Conservation (phyloP, 2,113 vertebrate genomes). For the Vulpes ferrilata region DNA sequence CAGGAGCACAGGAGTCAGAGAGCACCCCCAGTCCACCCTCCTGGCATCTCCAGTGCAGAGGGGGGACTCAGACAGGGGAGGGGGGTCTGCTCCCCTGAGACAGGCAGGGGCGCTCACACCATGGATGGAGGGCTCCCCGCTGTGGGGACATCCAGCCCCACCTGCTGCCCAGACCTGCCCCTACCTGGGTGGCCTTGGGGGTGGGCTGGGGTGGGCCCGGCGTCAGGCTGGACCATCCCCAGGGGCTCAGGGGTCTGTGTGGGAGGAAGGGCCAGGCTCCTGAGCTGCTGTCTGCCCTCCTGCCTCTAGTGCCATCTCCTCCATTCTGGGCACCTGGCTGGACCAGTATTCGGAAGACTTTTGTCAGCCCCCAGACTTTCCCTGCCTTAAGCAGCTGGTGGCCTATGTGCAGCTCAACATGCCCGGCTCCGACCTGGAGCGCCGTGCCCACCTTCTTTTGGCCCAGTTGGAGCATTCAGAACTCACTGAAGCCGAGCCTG, state of each 20-base stretch:
- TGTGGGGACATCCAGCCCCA: accelerated
- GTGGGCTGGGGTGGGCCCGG: neutral
- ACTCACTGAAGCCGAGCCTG: slow-evolving; percentile 88
- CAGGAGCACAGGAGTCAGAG: no score
- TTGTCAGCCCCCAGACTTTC: slow-evolving; percentile 93
- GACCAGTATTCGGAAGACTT: slow-evolving; percentile 99
- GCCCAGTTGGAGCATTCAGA: slow-evolving; percentile 95
- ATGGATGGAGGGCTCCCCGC: neutral
- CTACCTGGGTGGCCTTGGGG: neutral
- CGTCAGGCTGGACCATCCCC: neutral
- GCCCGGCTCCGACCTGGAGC: slow-evolving; percentile 96
- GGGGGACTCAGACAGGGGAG: no score
- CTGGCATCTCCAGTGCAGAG: accelerated
- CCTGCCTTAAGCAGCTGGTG: slow-evolving; percentile 95
- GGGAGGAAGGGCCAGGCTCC: neutral
- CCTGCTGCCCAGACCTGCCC: neutral
- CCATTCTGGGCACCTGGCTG: slow-evolving; percentile 98
- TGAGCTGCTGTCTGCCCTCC: neutral
- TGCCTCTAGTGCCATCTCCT: slow-evolving; percentile 91
- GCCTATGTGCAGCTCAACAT: slow-evolving; percentile 95
- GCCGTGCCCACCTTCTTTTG: slow-evolving; percentile 95
- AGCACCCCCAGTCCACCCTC: neutral
- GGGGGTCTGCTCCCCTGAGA: neutral
- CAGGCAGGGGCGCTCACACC: neutral
- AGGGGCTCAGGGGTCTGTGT: neutral